Evolutionary conservation across 2,797 vertebrate genomes (phyloP).

Genomic region (Loriculus beryllinus): DNA sequence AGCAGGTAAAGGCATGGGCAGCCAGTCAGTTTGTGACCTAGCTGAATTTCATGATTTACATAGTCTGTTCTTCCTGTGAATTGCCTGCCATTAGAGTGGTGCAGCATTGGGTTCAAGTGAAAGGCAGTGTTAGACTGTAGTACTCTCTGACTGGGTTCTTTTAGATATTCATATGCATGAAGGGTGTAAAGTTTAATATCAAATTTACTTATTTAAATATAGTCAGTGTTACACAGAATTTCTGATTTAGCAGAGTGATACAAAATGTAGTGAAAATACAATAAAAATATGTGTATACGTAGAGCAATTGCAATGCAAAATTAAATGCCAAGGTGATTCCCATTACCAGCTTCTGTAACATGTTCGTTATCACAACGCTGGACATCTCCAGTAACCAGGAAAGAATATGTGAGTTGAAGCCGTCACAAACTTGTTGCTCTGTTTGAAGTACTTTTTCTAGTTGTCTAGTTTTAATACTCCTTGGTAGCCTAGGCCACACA

Average conservation of each 20-base stretch:
- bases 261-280: not conserved
- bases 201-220: not conserved
- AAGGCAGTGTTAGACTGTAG: not conserved
- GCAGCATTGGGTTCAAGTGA: not conserved
- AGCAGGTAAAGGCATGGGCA: not conserved
- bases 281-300: not conserved
- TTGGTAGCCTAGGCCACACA: accelerated
- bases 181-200: not conserved
- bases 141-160: not conserved
- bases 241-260: not conserved
- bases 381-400: not conserved
- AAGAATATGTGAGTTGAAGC: not conserved
- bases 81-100: not conserved
- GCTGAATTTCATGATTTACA: not conserved
- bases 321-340: not conserved
- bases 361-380: not conserved
- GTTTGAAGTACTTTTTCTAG: not conserved
- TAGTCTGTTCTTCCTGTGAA: not conserved
- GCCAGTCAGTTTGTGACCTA: not conserved
- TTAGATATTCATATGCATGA: not conserved
- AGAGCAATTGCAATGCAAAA: not conserved
- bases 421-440: not conserved
- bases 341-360: not conserved
- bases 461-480: not conserved
- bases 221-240: not conserved